These are phyloP conservation scores for Thyatira batis DNA, from an alignment of 2,888 invertebrate genomes.

Conservation along the genomic window DNA sequence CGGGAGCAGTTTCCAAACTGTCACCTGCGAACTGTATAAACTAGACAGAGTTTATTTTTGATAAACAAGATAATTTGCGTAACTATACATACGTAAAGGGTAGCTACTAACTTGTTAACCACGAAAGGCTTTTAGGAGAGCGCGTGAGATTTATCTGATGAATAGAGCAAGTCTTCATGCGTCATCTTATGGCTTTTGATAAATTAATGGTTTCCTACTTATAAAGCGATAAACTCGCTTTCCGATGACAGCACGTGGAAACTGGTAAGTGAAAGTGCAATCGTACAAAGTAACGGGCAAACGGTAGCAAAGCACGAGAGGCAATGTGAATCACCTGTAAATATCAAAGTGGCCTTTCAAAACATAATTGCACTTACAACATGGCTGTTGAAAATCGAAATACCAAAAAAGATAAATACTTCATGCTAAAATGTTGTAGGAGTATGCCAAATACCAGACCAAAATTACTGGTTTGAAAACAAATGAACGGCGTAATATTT, in stretches of 20 bases:
- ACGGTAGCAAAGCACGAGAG: neutral
- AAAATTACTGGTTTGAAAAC: too few relatives aligned
- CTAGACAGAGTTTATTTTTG: neutral
- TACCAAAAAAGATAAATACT: neutral
- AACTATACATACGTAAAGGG: neutral
- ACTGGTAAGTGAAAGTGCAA: neutral
- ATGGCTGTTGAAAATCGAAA: neutral
- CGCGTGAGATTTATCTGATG: neutral
- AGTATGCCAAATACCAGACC: too few relatives aligned
- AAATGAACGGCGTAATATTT: too few relatives aligned
- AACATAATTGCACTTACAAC: neutral
- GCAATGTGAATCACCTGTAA: neutral
- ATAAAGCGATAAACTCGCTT: neutral
- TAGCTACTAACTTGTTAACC: neutral
- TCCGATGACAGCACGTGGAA: neutral
- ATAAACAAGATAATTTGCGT: neutral
- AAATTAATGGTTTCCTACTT: constrained; percentile 1
- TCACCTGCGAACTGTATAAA: constrained; percentile 1
- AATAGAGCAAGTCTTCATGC: neutral
- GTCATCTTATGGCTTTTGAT: constrained; percentile 2
- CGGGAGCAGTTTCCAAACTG: constrained; percentile 10
- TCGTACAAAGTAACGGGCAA: neutral
- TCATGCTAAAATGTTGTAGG: neutral
- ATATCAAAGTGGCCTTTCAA: neutral
- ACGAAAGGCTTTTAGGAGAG: neutral